These are phyloP conservation scores for Orthochromis indermauri DNA, from an alignment of 2,113 vertebrate species.

Conservation along the genomic window DNA sequence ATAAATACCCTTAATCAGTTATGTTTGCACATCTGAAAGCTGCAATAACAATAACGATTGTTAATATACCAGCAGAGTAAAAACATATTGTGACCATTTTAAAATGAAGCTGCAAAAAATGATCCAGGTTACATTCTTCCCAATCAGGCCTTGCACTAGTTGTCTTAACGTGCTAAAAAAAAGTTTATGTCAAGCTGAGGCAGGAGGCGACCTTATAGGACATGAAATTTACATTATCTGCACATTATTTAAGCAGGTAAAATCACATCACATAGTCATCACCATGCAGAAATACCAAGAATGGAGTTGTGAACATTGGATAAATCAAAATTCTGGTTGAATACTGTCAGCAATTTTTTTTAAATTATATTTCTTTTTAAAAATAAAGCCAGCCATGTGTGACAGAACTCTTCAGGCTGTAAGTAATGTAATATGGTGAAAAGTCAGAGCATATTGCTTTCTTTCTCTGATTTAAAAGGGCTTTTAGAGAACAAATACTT, in stretches of 20 bases:
- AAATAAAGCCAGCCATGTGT: not conserved
- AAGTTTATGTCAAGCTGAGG: not conserved
- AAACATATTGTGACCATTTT: not conserved
- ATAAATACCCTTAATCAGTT: not conserved
- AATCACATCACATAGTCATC: not conserved
- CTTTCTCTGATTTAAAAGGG: not conserved
- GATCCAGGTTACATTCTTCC: not conserved
- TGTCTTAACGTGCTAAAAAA: not conserved
- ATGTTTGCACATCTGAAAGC: not conserved
- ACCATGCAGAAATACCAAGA: not conserved
- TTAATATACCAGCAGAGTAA: not conserved
- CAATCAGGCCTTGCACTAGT: not conserved
- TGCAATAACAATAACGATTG: not conserved
- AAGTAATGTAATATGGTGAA: not conserved
- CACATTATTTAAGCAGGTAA: not conserved
- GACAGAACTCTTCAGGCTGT: not conserved
- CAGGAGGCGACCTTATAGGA: not conserved
- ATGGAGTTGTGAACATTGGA: not conserved
- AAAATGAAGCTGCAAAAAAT: not conserved
- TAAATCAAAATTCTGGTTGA: not conserved
- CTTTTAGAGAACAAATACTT: not conserved
- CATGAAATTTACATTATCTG: not conserved
- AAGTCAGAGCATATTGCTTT: not conserved
- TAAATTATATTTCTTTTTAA: accelerated
- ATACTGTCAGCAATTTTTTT: not conserved